Conservation (phyloP, 2,888 invertebrate species). For the Ditylenchus weischeri region DNA sequence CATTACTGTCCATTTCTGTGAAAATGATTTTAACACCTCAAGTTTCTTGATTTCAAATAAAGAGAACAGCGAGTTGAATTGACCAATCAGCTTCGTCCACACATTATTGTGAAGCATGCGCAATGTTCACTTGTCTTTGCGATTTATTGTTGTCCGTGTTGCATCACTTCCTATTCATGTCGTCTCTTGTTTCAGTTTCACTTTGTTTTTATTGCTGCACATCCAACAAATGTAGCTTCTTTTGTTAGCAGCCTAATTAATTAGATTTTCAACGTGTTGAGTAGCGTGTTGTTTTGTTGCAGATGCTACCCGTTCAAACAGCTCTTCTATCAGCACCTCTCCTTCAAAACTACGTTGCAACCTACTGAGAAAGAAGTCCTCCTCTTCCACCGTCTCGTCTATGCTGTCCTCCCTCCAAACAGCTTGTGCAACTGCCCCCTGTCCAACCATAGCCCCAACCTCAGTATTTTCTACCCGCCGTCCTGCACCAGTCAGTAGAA, state of each 20-base stretch:
- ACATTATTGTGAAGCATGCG: too few species aligned
- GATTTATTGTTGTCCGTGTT: neutral
- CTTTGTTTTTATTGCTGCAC: neutral
- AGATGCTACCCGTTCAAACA: conserved; percentile 3
- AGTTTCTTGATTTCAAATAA: too few species aligned
- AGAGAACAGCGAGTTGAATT: too few species aligned
- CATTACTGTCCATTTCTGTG: too few species aligned
- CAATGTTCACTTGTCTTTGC: too few species aligned
- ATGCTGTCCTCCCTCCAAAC: conserved; percentile 21
- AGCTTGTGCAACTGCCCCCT: conserved; percentile 15
- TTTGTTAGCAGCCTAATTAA: neutral
- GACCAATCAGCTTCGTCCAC: too few species aligned
- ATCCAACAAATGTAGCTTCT: neutral
- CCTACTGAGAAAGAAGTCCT: neutral
- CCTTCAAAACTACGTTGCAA: neutral
- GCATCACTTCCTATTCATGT: neutral
- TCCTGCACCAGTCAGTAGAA: neutral
- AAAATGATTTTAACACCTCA: too few species aligned
- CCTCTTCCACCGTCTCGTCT: conserved; percentile 14
- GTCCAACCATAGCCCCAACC: neutral
- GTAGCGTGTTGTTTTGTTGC: conserved; percentile 1
- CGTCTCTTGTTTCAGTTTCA: neutral
- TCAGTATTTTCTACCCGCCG: neutral
- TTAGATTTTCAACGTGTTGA: neutral
- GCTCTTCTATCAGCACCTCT: conserved; percentile 8